These are phyloP conservation scores for Mesoligia furuncula DNA, from an alignment of 2,888 invertebrate species.

Conservation along the genomic window DNA sequence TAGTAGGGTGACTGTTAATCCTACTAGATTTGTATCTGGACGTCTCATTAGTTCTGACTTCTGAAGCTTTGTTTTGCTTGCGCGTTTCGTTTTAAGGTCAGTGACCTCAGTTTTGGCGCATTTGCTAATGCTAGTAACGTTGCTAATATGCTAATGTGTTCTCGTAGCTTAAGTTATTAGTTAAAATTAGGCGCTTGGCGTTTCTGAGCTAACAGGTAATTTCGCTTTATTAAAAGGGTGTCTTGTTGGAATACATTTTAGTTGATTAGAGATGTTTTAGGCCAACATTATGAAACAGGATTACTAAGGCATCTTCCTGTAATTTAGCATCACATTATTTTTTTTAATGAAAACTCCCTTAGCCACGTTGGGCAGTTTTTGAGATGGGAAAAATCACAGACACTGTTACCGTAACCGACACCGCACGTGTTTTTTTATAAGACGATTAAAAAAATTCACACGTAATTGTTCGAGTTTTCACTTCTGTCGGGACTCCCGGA, in stretches of 20 bases:
- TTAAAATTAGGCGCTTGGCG: conserved; percentile 40
- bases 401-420: too few species aligned
- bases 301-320: neutral
- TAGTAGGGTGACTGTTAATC: conserved; percentile 44
- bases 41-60: conserved; percentile 44
- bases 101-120: conserved; percentile 39
- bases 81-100: conserved; percentile 25
- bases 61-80: conserved; percentile 16
- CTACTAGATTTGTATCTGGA: conserved; percentile 46
- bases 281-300: neutral
- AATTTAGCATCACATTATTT: neutral
- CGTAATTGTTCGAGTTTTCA: too few species aligned
- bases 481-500: too few species aligned
- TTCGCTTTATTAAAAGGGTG: conserved; percentile 12
- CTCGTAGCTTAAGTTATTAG: conserved; percentile 36
- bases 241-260: neutral
- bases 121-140: conserved; percentile 34
- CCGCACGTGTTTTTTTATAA: too few species aligned
- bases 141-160: conserved; percentile 51
- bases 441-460: too few species aligned
- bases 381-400: too few species aligned
- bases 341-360: too few species aligned
- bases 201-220: conserved; percentile 13
- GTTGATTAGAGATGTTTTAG: neutral
- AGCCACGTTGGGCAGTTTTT: too few species aligned